These are phyloP conservation scores for Andrena cerasifolii DNA, from an alignment of 1,140 invertebrate species.

Conservation along the genomic window DNA sequence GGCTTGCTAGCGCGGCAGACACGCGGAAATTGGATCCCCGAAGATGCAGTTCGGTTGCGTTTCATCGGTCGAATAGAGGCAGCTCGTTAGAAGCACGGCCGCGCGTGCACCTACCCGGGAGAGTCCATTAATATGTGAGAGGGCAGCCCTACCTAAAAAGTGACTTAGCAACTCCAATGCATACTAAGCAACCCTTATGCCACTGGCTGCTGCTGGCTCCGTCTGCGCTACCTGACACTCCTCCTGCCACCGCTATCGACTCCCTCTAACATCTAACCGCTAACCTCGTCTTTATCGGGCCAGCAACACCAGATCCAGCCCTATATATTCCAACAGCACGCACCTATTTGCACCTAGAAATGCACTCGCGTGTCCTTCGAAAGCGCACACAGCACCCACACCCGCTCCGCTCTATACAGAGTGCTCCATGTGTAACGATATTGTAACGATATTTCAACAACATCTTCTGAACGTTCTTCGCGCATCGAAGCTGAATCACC, in stretches of 20 bases:
- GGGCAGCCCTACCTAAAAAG: constrained; percentile 76
- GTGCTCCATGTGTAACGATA: no score
- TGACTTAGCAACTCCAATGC: constrained; percentile 81
- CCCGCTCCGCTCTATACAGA: neutral
- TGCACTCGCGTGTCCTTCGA: neutral
- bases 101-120: constrained; percentile 34
- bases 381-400: neutral
- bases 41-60: constrained; percentile 29
- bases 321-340: constrained; percentile 21
- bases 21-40: neutral
- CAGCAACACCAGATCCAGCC: constrained; percentile 61
- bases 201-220: constrained; percentile 56
- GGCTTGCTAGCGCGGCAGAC: neutral
- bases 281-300: constrained; percentile 69
- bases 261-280: no score
- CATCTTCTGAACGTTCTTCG: no score
- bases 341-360: constrained; percentile 3
- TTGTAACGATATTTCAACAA: no score
- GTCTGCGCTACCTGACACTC: constrained; percentile 38
- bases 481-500: neutral
- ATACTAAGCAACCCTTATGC: constrained; percentile 79
- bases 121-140: constrained; percentile 77
- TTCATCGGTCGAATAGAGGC: constrained; percentile 45
- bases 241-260: constrained; percentile 49
- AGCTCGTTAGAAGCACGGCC: constrained; percentile 53